Evolutionary conservation across 2,113 vertebrate species (phyloP), one percentile per base, ranked within the genome.

Genomic region (Lophura nycthemera): DNA sequence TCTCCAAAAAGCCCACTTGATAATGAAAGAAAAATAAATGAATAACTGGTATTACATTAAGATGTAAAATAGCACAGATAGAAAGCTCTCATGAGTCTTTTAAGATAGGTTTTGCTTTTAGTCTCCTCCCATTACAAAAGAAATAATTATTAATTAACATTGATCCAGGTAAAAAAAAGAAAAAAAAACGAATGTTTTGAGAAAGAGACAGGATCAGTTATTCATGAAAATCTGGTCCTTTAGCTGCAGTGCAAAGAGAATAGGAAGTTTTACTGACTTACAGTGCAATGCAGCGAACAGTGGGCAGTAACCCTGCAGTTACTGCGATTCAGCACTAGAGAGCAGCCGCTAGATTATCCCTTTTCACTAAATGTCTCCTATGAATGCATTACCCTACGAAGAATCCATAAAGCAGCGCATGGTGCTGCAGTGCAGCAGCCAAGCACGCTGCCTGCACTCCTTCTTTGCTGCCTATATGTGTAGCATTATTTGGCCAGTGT

Each of bases 401-500:
- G 30, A 63, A 88, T n/a, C 20, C 29, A 17, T 25, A 30, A 74
- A 74, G 10, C 1, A 47, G 22, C n/a, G 69, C 5, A 0, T 27
- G 45, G 50, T 48, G 30, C 22, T 18, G 42, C 15, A 20, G 65
- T n/a, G 13, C 57, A 45, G 1, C 1, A 64, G 30, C 47, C 45
- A 24, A 40, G 59, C 36, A 43, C 54, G 4, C 5, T 5, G 45
- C 29, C 38, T 5, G 45, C 32, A 38, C 8, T 32, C 54, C n/a
- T 48, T 10, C 61, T 40, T 45, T 9, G 7, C 27, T 43, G 56
- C 61, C 47, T 67, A 16, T 29, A 15, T 0, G 0, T 16, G 15
- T 4, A 3, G 30, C 2, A 2, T 12, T 13, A 15, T 1, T 1
- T 2, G 17, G 27, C n/a, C 52, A 13, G 20, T 2, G 9, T 8